Percentiles rank a stretch among this genome's conserved stretches.
These are phyloP conservation scores for Brachypalpus laphriformis DNA, from an alignment of 2,888 invertebrate species.

Conservation along the genomic window DNA sequence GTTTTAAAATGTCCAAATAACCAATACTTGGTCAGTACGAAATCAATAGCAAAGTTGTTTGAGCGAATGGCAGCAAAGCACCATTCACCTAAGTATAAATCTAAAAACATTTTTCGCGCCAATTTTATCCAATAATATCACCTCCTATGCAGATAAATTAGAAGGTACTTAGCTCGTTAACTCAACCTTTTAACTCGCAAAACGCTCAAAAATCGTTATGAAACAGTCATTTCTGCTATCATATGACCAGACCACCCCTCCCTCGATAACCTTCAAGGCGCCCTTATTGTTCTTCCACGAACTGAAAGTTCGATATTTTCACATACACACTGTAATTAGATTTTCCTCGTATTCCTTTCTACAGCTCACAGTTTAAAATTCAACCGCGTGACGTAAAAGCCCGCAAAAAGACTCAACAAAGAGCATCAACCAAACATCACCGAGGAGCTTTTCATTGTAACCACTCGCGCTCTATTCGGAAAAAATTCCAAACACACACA, in stretches of 20 bases:
- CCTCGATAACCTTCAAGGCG: slow-evolving; percentile 48
- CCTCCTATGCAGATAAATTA: not conserved
- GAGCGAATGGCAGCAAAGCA: not conserved
- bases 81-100: not conserved
- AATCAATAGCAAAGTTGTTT: not conserved
- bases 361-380: slow-evolving; percentile 35
- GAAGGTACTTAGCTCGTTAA: not conserved
- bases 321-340: slow-evolving; percentile 52
- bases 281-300: slow-evolving; percentile 33
- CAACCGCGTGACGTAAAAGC: slow-evolving; percentile 52
- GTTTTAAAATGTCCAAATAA: too few relatives aligned
- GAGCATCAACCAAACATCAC: too few relatives aligned
- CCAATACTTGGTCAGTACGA: too few relatives aligned
- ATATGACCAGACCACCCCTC: slow-evolving; percentile 24
- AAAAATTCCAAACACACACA: slow-evolving; percentile 35
- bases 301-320: slow-evolving; percentile 40
- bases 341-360: slow-evolving; percentile 33
- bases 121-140: not conserved
- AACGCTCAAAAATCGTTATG: not conserved
- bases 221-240: slow-evolving; percentile 1
- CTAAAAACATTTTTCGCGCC: not conserved
- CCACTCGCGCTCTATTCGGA: not conserved
- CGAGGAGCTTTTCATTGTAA: slow-evolving; percentile 30
- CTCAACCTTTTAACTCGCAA: not conserved
- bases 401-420: slow-evolving; percentile 15